A percentile compares a stretch with the other conserved stretches of the same genome.
Evolutionary conservation across 2,888 invertebrate species (phyloP).

Genomic region (Fabriciana adippe): DNA sequence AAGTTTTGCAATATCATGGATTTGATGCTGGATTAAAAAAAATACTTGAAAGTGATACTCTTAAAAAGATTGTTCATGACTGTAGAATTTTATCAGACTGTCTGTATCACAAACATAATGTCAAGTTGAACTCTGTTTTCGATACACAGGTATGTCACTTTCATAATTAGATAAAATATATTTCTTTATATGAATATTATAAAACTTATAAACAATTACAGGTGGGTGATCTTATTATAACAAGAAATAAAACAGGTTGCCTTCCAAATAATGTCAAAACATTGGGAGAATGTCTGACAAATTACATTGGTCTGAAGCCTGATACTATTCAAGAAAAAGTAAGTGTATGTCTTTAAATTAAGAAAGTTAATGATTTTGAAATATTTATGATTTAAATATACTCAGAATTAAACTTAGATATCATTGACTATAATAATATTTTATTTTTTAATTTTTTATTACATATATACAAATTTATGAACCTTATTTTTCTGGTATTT

Average conservation of each 20-base stretch:
- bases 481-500: no score
- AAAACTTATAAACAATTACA: constrained; percentile 44
- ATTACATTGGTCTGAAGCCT: constrained; percentile 69
- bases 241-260: constrained; percentile 66
- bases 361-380: no score
- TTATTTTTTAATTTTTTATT: background rate
- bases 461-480: background rate
- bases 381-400: no score
- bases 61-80: constrained; percentile 83
- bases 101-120: constrained; percentile 81
- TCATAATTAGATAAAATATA: background rate
- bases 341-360: constrained; percentile 4
- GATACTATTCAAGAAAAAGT: constrained; percentile 70
- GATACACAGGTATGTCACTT: constrained; percentile 78
- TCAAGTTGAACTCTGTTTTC: constrained; percentile 81
- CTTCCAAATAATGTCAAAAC: constrained; percentile 65
- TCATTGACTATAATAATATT: background rate
- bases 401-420: no score
- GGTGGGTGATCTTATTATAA: constrained; percentile 77
- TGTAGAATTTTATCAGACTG: constrained; percentile 82
- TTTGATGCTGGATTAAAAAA: constrained; percentile 77
- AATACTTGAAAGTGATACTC: constrained; percentile 67
- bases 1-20: constrained; percentile 75
- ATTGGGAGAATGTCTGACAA: constrained; percentile 67
- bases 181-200: background rate